Conservation (phyloP, 2,797 vertebrate species). For the Paguma larvata region DNA sequence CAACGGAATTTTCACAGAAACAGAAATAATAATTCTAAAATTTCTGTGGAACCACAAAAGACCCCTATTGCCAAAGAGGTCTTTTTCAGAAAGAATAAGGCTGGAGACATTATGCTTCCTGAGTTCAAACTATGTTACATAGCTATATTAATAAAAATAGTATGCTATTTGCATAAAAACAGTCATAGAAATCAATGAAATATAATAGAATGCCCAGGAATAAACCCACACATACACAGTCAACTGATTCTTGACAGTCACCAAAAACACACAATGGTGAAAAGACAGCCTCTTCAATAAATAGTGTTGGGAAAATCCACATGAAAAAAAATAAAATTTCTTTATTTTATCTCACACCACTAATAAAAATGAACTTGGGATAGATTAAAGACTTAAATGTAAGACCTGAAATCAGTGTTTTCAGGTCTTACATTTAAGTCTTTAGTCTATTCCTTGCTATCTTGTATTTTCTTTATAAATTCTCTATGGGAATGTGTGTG, state of each 20-base stretch:
- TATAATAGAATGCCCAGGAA: no score
- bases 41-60: not conserved
- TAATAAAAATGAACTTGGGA: not conserved
- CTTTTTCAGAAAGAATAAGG: not conserved
- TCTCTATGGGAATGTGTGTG: not conserved
- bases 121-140: slow-evolving; percentile 12
- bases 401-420: not conserved
- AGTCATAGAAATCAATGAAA: not conserved
- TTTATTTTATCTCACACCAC: not conserved
- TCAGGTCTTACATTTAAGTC: not conserved
- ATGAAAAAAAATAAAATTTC: not conserved
- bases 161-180: not conserved
- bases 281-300: no score
- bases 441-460: not conserved
- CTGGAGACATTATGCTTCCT: not conserved
- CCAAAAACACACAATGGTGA: no score
- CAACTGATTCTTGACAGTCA: no score
- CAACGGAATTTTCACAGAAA: not conserved
- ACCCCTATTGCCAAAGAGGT: not conserved
- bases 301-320: no score
- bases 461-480: not conserved
- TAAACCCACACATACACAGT: no score
- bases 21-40: not conserved
- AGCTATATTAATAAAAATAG: not conserved
- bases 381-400: not conserved